Evolutionary conservation across 2,888 invertebrate genomes (phyloP), one percentile per base, ranked within the genome.

Genomic region (Brachyptera risi): DNA sequence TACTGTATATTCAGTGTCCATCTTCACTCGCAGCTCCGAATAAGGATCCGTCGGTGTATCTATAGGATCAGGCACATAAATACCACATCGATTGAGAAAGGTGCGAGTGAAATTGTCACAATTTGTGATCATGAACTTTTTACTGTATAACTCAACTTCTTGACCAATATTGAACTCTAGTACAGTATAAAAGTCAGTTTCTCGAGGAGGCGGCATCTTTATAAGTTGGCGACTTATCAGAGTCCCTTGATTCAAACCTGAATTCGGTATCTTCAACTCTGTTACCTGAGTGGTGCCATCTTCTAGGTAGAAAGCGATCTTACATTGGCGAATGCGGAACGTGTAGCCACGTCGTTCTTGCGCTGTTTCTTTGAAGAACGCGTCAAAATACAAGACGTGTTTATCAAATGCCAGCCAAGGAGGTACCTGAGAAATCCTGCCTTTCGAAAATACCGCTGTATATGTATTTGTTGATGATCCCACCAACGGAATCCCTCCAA

Each of bases 401-500:
- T 92, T 90, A 72, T 96, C 94, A 73, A 87, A 92, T 62, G 88
- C 87, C 58, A 95, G 80, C 94, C 94, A 96, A 0, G 90, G 78
- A 0, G 95, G 94, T 54, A 88, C 72, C 67, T 87, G 87, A 0
- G 85, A 82, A 0, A 85, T 85, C 71, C 87, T 86, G 66, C 88
- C 89, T 15, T 87, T 80, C 1, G 88, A 85, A 75, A 89, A 91
- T 50, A 88, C 72, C 0, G 89, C 88, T 0, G 89, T 88, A 68
- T 81, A 80, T 60, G 80, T 79, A 59, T 79, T 73, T 0, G 75
- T 70, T 5, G 77, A 75, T 64, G 78, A 77, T 59, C 78, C 82
- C 1, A 78, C 74, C 24, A 77, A 69, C 1, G 80, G 79, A 50
- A 76, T 77, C 0, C 84, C 83, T 62, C 84, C 82, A 63, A 83